These are phyloP conservation scores for Cheilosia impressa DNA, from an alignment of 2,888 invertebrate species.

Conservation along the genomic window DNA sequence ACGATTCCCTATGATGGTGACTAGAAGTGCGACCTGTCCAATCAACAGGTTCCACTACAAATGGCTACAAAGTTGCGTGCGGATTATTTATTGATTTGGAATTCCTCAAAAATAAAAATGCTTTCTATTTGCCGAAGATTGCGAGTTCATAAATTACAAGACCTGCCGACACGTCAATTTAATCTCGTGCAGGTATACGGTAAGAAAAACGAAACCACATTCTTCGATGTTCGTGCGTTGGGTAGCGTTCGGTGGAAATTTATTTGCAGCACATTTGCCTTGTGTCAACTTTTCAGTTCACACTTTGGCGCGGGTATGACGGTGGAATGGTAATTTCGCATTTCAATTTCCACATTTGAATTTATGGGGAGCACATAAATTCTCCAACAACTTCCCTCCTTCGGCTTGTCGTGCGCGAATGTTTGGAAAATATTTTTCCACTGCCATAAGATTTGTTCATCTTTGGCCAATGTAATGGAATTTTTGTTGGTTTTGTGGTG, in stretches of 20 bases:
- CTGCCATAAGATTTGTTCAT: constrained; percentile 27
- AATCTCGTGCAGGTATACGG: constrained; percentile 42
- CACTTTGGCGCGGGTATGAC: constrained; percentile 47
- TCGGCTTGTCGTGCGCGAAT: constrained; percentile 1
- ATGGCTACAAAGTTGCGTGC: background rate
- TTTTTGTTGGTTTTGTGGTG: constrained; percentile 11
- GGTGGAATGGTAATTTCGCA: constrained; percentile 58
- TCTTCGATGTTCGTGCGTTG: constrained; percentile 7
- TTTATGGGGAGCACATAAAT: constrained; percentile 61
- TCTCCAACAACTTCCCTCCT: background rate
- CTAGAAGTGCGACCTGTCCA: constrained; percentile 22
- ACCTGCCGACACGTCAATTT: constrained; percentile 52
- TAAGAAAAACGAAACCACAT: constrained; percentile 35
- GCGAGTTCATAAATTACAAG: constrained; percentile 59
- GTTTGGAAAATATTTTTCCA: constrained; percentile 31
- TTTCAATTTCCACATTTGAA: constrained; percentile 60
- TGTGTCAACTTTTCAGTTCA: constrained; percentile 66
- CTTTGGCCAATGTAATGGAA: constrained; percentile 29
- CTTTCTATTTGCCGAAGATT: constrained; percentile 15
- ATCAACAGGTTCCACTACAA: constrained; percentile 53
- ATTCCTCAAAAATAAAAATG: constrained; percentile 10
- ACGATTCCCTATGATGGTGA: constrained; percentile 14
- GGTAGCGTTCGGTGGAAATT: constrained; percentile 23
- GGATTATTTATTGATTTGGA: constrained; percentile 39
- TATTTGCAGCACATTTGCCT: constrained; percentile 60